Conservation (phyloP, 2,888 invertebrate species). For the Alviniconcha strummeri region DNA sequence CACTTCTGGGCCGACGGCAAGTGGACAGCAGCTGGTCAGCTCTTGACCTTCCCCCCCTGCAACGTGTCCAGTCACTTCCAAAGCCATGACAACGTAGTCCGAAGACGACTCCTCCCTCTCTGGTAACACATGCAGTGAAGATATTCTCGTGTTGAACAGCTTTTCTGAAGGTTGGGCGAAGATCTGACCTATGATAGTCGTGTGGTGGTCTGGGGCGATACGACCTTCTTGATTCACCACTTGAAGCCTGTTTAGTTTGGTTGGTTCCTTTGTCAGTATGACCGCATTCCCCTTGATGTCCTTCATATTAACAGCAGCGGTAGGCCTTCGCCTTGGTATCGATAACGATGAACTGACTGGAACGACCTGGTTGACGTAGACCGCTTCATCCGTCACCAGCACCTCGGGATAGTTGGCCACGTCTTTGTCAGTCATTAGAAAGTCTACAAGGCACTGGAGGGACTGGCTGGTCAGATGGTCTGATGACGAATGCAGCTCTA, state of each 20-base stretch:
- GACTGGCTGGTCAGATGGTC: neutral
- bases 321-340: neutral
- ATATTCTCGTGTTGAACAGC: too few species aligned
- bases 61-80: neutral
- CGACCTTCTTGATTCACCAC: neutral
- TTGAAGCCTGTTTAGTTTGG: neutral
- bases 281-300: neutral
- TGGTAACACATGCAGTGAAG: too few species aligned
- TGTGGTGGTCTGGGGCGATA: too few species aligned
- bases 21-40: slow-evolving; percentile 24
- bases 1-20: slow-evolving; percentile 1
- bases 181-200: too few species aligned
- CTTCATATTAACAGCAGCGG: neutral
- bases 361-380: slow-evolving; percentile 32
- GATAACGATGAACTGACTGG: too few species aligned
- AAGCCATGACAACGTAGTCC: neutral
- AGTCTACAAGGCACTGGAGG: neutral
- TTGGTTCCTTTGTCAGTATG: neutral
- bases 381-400: slow-evolving; percentile 17
- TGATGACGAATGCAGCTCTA: slow-evolving; percentile 36
- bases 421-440: too few species aligned
- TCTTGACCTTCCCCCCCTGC: neutral
- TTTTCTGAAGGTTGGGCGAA: too few species aligned
- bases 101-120: too few species aligned
- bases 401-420: slow-evolving; percentile 28